Evolutionary conservation across 2,113 vertebrate species (phyloP).

Genomic region (Trochalopteron elliotii): DNA sequence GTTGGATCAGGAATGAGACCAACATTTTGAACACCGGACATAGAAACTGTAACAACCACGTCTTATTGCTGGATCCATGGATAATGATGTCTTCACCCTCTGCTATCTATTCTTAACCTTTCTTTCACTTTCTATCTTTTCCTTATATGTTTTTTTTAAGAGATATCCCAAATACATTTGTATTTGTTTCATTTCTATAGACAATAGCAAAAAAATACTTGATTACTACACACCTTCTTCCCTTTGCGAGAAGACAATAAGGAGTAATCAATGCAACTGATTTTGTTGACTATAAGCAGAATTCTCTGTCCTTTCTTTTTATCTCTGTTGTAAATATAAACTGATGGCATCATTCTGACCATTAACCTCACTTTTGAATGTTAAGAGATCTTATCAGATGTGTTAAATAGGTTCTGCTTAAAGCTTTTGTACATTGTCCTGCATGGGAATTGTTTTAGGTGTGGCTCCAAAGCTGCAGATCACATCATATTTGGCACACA

Average conservation of each 20-base stretch:
- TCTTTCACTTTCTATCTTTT: background rate
- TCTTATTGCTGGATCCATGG: background rate
- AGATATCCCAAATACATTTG: background rate
- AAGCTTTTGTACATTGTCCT: background rate
- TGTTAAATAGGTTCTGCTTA: background rate
- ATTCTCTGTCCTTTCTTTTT: background rate
- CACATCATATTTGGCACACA: background rate
- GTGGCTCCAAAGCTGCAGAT: background rate
- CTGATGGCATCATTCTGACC: background rate
- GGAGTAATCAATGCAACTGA: background rate
- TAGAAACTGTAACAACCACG: background rate
- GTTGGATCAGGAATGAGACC: background rate
- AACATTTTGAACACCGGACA: accelerated
- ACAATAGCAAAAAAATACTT: background rate
- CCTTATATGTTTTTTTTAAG: background rate
- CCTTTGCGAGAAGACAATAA: background rate
- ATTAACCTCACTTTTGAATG: background rate
- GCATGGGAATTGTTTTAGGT: background rate
- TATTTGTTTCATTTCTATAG: background rate
- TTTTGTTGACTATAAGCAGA: background rate
- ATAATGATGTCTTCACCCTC: background rate
- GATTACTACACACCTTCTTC: background rate
- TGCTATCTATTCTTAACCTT: background rate
- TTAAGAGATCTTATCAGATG: background rate
- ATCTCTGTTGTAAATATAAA: background rate